Conservation (phyloP, 92 coral and sea anemone genomes). For the Blastomussa wellsi region DNA sequence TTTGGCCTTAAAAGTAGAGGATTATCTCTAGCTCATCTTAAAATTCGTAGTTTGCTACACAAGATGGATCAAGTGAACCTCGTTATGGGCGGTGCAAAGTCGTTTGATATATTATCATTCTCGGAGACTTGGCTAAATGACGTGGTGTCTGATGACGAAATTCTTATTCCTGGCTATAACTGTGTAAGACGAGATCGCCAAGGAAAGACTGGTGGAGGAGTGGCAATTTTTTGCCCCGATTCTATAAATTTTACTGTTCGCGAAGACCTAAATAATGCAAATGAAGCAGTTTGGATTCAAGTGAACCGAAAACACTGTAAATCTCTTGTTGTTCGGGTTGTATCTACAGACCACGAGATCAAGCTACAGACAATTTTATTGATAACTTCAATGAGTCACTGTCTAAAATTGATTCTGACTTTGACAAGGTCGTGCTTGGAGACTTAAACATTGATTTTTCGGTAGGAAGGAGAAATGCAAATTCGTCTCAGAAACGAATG, state of each 20-base stretch:
- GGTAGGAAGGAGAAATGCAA: conserved; percentile 32
- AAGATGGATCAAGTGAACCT: conserved; percentile 26
- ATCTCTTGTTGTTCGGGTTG: no score
- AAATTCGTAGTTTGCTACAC: conserved; percentile 18
- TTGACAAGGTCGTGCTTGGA: no score
- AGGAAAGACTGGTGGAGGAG: conserved; percentile 27
- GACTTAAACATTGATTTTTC: no score
- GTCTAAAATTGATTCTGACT: no score
- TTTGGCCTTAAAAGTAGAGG: conserved; percentile 3
- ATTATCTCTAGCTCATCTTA: conserved; percentile 7
- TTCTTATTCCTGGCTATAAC: conserved; percentile 11
- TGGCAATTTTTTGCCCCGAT: no score
- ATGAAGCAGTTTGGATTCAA: no score
- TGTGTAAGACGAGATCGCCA: conserved; percentile 32
- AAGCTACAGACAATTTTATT: no score
- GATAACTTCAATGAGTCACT: no score
- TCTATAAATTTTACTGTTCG: no score
- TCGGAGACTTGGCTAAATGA: conserved; percentile 23
- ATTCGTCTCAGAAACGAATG: background rate
- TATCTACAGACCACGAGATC: no score
- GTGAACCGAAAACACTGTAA: no score
- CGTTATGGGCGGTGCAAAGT: conserved; percentile 16
- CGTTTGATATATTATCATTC: conserved; percentile 8
- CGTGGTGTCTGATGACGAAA: background rate
- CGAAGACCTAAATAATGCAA: no score